These are phyloP conservation scores for Diadema setosum DNA, from an alignment of 35 echinoderm and acorn worm species.

Conservation along the genomic window DNA sequence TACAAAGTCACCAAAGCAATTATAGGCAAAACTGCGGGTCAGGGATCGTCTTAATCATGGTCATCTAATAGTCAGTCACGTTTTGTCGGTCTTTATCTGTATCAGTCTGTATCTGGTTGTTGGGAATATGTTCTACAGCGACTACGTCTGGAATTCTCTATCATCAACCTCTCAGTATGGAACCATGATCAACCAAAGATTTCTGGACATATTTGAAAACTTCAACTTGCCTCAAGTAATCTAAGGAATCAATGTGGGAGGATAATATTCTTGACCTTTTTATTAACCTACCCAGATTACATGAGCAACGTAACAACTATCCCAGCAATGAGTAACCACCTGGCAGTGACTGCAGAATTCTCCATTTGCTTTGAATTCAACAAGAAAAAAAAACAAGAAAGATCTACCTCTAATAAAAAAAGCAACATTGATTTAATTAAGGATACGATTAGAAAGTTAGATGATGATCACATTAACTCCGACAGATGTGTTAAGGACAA, in stretches of 20 bases:
- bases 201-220: slow-evolving; percentile 2
- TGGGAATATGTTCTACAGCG: too few species aligned
- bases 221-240: slow-evolving; percentile 20
- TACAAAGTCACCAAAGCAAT: too few species aligned
- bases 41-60: too few species aligned
- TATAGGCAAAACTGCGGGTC: too few species aligned
- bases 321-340: slow-evolving; percentile 38
- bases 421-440: slow-evolving; percentile 11
- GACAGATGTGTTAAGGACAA: neutral
- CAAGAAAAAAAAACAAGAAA: slow-evolving; percentile 25
- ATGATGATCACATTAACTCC: neutral
- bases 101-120: too few species aligned
- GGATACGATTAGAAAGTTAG: neutral
- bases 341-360: slow-evolving; percentile 21
- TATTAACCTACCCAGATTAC: slow-evolving; percentile 39
- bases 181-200: neutral
- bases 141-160: too few species aligned
- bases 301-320: slow-evolving; percentile 14
- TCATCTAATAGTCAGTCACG: too few species aligned
- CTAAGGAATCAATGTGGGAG: neutral
- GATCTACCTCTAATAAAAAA: slow-evolving; percentile 29
- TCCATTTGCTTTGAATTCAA: neutral
- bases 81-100: too few species aligned
- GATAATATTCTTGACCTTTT: slow-evolving; percentile 29
- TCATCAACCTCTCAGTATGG: too few species aligned